A percentile compares a stretch with the other conserved stretches of the same genome.
Conservation (phyloP, 2,797 vertebrate species). For the Sebastes kiyomatsui region DNA sequence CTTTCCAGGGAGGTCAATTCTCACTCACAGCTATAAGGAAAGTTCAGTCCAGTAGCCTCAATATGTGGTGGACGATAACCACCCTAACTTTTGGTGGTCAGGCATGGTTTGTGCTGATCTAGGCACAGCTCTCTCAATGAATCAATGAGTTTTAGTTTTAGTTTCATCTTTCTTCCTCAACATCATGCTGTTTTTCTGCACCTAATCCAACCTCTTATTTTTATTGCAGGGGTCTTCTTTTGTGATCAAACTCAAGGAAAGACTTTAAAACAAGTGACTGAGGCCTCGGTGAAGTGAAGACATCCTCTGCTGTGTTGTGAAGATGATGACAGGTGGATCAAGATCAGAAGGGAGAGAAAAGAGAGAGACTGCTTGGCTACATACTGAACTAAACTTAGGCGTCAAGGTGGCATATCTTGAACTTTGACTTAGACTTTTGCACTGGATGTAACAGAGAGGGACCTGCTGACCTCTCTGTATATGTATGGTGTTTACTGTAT, state of each 20-base stretch:
- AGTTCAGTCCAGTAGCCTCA: not conserved
- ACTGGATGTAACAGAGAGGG: conserved; percentile 58
- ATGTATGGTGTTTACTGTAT: conserved; percentile 47
- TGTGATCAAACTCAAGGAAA: conserved; percentile 64
- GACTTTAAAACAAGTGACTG: conserved; percentile 56
- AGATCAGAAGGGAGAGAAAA: conserved; percentile 37
- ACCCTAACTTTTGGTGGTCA: not conserved
- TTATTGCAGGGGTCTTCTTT: conserved; percentile 75
- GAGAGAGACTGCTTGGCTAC: conserved; percentile 52
- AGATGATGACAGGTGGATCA: conserved; percentile 40
- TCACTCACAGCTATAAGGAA: conserved; percentile 36
- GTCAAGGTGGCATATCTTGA: conserved; percentile 53
- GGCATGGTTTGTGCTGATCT: conserved; percentile 22
- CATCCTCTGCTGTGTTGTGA: conserved; percentile 18
- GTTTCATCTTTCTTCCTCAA: conserved; percentile 4
- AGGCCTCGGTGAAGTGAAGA: conserved; percentile 48
- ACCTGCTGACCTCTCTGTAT: conserved; percentile 40
- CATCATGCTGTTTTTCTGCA: not conserved
- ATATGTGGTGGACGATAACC: not conserved
- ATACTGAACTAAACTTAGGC: conserved; percentile 68
- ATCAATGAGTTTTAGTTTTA: conserved; percentile 1
- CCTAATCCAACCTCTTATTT: conserved; percentile 42
- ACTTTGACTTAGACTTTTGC: conserved; percentile 72
- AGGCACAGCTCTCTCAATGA: conserved; percentile 4
- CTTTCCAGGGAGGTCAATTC: conserved; percentile 21